Percentiles rank a stretch among this genome's conserved stretches.
Evolutionary conservation across 2,888 invertebrate species (phyloP).

Genomic region (Drosophila emarginata): DNA sequence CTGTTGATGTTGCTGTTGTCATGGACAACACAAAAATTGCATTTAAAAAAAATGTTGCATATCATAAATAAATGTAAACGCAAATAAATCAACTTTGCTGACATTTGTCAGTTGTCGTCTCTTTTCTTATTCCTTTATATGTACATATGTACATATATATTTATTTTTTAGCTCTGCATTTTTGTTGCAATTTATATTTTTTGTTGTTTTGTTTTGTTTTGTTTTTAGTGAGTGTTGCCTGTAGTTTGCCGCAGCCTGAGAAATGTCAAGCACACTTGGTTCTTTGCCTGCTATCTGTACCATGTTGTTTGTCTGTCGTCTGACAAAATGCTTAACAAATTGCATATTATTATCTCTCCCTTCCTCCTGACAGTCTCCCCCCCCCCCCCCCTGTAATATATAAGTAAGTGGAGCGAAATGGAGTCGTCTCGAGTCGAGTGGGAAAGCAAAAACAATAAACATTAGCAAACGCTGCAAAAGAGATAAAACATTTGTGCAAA

Average conservation of each 20-base stretch:
- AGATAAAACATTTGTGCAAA: not conserved
- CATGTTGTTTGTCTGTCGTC: constrained; percentile 28
- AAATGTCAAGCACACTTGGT: constrained; percentile 46
- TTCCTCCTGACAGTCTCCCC: not conserved
- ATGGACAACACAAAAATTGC: constrained; percentile 61
- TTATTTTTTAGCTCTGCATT: constrained; percentile 3
- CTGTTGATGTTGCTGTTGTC: constrained; percentile 18
- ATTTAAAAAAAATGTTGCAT: constrained; percentile 73
- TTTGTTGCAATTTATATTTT: not conserved
- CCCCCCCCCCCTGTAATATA: not conserved
- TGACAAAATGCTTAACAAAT: constrained; percentile 60
- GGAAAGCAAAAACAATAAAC: not conserved
- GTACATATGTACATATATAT: constrained; percentile 13
- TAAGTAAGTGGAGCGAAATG: not conserved
- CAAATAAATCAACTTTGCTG: constrained; percentile 76
- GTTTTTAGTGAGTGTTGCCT: constrained; percentile 20
- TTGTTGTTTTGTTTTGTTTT: constrained; percentile 24
- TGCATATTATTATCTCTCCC: constrained; percentile 49
- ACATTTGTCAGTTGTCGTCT: constrained; percentile 64
- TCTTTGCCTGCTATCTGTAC: constrained; percentile 14
- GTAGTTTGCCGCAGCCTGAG: constrained; percentile 11
- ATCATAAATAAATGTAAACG: constrained; percentile 77
- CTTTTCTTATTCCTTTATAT: constrained; percentile 16
- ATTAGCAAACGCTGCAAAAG: not conserved
- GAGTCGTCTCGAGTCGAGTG: not conserved